These are phyloP conservation scores for Hexactinellida sp. DNA, from an alignment of 37 sponge, comb jelly and placozoan species.

Conservation along the genomic window DNA sequence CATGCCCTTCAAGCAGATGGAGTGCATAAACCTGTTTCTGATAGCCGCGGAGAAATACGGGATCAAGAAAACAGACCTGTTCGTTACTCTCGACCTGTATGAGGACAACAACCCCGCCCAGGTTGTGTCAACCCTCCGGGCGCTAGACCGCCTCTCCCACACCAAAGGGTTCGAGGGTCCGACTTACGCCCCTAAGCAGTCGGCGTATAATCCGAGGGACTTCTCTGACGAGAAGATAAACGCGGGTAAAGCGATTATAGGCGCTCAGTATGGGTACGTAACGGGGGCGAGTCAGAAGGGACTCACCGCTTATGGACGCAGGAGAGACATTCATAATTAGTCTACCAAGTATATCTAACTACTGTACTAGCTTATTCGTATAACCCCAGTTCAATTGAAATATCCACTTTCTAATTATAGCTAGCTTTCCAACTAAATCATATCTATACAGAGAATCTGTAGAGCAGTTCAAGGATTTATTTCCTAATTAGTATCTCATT, in stretches of 20 bases:
- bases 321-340: conserved; percentile 37
- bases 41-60: neutral
- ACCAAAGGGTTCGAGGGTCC: neutral
- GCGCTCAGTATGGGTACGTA: neutral
- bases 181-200: neutral
- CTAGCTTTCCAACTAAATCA: no score
- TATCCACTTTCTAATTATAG: no score
- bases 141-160: neutral
- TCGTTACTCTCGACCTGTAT: neutral
- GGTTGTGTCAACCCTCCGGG: neutral
- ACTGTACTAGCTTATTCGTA: no score
- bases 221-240: neutral
- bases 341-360: no score
- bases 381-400: no score
- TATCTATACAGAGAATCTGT: no score
- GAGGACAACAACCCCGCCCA: neutral
- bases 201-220: neutral
- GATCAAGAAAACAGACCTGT: neutral
- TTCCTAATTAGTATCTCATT: no score
- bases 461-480: no score
- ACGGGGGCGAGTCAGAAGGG: conserved; percentile 29
- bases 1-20: conserved; percentile 12
- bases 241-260: neutral
- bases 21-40: neutral
- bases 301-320: conserved; percentile 39